Percentiles rank a stretch among this genome's conserved stretches.
Evolutionary conservation across 2,797 vertebrate species (phyloP).

Genomic region (Trichosurus vulpecula): DNA sequence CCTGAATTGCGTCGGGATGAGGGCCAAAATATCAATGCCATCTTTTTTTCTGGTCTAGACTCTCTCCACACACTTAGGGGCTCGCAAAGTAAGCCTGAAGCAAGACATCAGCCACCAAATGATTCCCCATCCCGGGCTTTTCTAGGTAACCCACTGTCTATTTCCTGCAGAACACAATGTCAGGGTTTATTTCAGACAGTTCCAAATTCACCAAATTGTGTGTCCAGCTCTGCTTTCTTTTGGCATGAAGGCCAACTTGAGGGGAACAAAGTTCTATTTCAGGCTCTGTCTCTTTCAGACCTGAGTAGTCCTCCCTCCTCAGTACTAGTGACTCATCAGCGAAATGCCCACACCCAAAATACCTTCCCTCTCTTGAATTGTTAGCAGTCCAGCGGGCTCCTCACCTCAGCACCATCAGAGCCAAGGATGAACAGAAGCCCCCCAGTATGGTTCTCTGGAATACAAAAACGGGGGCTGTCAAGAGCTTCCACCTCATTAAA

Average conservation of each 20-base stretch:
- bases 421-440: neutral
- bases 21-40: neutral
- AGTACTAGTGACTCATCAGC: neutral
- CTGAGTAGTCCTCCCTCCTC: neutral
- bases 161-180: neutral
- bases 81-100: neutral
- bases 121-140: neutral
- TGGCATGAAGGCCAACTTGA: neutral
- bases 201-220: neutral
- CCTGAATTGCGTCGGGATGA: neutral
- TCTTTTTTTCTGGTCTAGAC: neutral
- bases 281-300: neutral
- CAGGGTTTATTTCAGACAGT: neutral
- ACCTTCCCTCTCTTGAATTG: neutral
- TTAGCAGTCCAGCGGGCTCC: neutral
- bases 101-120: neutral
- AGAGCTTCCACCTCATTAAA: neutral
- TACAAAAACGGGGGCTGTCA: fast-evolving
- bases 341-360: neutral
- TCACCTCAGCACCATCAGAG: neutral
- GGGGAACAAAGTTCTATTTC: neutral
- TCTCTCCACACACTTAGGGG: neutral
- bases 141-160: neutral
- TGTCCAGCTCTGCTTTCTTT: neutral
- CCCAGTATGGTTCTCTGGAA: fast-evolving